Conservation (phyloP, 2,888 invertebrate genomes). For the Lepidochrysops patricia region DNA sequence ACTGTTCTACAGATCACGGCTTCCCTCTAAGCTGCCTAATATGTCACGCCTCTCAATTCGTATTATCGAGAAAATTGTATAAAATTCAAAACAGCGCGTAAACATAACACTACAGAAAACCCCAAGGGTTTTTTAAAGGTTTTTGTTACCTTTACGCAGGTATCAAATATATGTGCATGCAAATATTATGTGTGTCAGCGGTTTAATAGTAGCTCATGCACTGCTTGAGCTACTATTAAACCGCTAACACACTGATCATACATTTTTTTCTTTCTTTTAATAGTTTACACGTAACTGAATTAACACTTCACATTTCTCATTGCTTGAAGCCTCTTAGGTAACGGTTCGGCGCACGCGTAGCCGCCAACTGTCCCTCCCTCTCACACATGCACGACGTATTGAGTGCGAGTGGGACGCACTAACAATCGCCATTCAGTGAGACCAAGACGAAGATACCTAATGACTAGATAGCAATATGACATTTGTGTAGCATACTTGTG, state of each 20-base stretch:
- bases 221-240: not conserved
- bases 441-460: slow-evolving; percentile 44
- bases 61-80: too few relatives aligned
- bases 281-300: not conserved
- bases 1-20: too few relatives aligned
- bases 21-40: too few relatives aligned
- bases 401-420: slow-evolving; percentile 33
- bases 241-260: not conserved
- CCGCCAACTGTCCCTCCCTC: slow-evolving; percentile 23
- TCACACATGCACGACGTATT: not conserved
- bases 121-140: too few relatives aligned
- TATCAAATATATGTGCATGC: too few relatives aligned
- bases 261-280: not conserved
- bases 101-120: too few relatives aligned
- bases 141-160: too few relatives aligned
- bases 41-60: too few relatives aligned
- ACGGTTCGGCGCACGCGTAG: slow-evolving; percentile 32
- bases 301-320: slow-evolving; percentile 16
- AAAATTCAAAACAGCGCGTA: too few relatives aligned
- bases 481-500: not conserved
- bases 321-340: slow-evolving; percentile 24
- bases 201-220: not conserved
- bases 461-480: slow-evolving; percentile 16
- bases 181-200: not conserved
- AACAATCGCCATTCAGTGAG: slow-evolving; percentile 56